Evolutionary conservation across 2,888 invertebrate genomes (phyloP), one percentile per base, ranked within the genome.

Genomic region (Branchellion lobata): DNA sequence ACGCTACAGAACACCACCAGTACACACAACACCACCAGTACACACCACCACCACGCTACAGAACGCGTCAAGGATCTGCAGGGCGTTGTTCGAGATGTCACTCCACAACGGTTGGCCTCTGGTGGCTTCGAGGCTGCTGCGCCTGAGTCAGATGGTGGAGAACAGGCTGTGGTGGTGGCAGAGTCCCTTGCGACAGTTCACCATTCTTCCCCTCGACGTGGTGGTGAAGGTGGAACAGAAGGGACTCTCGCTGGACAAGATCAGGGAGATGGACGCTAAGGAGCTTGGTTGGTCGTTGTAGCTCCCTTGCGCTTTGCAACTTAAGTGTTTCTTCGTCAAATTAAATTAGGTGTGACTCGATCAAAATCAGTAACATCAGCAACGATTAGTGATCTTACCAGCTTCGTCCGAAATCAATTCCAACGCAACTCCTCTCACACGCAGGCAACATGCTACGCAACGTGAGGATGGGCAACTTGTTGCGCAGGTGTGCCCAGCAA

Each of bases 41-140:
- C 40, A 1, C 34, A 36, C 33, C 71, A 71, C 33, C 71, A 65
- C 29, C 3, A 3, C 29, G 21, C 27, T 3, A 65, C 85, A 96
- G 92, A 98, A 97, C 88, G 93, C 94, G 11, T 92, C 93, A 0
- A 91, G 98, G 79, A 94, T 99, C 84, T 91, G 93, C 8, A 90
- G 98, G 61, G 96, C 96, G 0, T 88, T 98, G 51, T 99, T 98
- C 88, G 97, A 99, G 85, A 93, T 98, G 82, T 93, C 94, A 0
- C 88, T 97, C 5, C 91, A 94, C 36, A 93, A 93, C 84, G 95
- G 94, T 86, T 95, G 94, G 90, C 93, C 98, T 0, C 90, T 94
- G 82, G 91, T 97, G 90, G 92, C 98, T 0, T 92, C 92, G 0
- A 90, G 94, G 5, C 92, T 97, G 83, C 90, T 99, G 0, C 91